A percentile compares a stretch with the other conserved stretches of the same genome.
phyloP scores from a whole-genome alignment of 2,113 vertebrate species.

The Xenotilapia caudafasciata region DNA sequence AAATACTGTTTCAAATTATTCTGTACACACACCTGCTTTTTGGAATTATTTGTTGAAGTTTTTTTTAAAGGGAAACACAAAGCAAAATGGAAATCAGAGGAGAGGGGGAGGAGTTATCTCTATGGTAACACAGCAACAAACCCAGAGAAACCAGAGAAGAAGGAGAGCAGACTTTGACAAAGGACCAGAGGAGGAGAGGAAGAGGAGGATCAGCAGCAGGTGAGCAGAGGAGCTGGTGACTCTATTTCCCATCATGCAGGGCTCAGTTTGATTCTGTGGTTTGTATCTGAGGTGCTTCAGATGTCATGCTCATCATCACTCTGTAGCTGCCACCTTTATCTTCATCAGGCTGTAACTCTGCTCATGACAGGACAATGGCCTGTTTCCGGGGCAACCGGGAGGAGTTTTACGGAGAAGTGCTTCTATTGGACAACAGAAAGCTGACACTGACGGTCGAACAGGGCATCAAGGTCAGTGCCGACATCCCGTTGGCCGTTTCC shows the following conservation, averaged over 20 bases:
- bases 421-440: slow-evolving; percentile 86
- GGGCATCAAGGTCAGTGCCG: slow-evolving; percentile 78
- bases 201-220: background rate
- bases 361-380: slow-evolving; percentile 65
- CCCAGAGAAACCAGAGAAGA: background rate
- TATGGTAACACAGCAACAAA: slow-evolving; percentile 7
- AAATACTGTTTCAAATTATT: background rate
- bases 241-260: background rate
- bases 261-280: background rate
- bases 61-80: background rate
- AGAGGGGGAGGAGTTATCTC: background rate
- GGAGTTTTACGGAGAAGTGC: slow-evolving; percentile 89
- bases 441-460: slow-evolving; percentile 79
- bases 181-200: background rate
- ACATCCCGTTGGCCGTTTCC: background rate
- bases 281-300: background rate
- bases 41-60: background rate
- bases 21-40: background rate
- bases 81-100: background rate
- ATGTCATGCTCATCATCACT: background rate
- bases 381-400: slow-evolving; percentile 84
- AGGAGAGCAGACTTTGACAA: background rate
- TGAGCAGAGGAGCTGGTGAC: background rate
- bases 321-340: background rate
- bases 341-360: background rate